Evolutionary conservation across 2,888 invertebrate genomes (phyloP).

Genomic region (Leptopterna dolabrata): DNA sequence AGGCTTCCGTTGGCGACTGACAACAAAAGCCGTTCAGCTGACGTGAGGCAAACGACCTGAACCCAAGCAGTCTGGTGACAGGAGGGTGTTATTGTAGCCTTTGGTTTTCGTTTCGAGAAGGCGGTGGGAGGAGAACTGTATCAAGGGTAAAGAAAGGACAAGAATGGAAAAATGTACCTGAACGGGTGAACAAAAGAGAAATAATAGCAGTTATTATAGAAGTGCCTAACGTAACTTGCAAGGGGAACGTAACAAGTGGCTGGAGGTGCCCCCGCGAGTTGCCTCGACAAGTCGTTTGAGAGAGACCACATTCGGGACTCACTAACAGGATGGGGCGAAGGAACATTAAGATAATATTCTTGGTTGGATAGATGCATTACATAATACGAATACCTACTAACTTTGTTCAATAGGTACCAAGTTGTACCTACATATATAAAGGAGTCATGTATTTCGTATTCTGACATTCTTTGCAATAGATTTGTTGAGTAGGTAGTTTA

Average conservation of each 20-base stretch:
- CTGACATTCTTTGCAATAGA: too few species aligned
- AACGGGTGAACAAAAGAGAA: background rate
- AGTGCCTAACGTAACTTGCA: background rate
- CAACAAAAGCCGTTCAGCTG: background rate
- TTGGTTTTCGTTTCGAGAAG: background rate
- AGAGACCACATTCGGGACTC: background rate
- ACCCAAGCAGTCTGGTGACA: background rate
- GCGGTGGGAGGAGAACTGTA: background rate
- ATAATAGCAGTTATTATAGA: background rate
- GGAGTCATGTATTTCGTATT: too few species aligned
- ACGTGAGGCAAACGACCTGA: background rate
- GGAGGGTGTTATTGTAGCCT: too few species aligned
- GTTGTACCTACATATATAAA: too few species aligned
- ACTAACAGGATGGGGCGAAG: background rate
- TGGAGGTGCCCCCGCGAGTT: background rate
- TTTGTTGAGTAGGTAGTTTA: too few species aligned
- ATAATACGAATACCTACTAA: too few species aligned
- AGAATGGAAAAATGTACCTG: background rate
- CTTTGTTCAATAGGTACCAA: too few species aligned
- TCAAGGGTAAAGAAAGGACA: background rate
- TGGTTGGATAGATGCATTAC: too few species aligned
- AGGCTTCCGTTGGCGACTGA: background rate
- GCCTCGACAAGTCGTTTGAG: background rate
- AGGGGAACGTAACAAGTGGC: background rate
- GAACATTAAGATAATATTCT: too few species aligned